Percentiles rank a stretch among this genome's conserved stretches.
Conservation (phyloP, 2,888 invertebrate genomes). For the Alentia gelatinosa region DNA sequence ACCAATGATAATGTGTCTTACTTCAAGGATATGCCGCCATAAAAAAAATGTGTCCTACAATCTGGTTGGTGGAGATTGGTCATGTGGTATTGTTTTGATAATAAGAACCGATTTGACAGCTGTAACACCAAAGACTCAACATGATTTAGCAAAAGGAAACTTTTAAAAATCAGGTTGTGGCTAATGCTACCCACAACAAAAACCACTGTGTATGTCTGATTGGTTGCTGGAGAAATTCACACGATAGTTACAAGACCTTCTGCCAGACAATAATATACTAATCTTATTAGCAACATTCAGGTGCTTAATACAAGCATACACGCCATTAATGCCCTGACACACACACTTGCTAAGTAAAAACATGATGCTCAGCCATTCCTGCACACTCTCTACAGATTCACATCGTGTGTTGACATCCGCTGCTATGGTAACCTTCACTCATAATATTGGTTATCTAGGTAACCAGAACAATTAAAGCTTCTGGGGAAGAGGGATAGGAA, state of each 20-base stretch:
- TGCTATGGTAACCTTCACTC: slow-evolving; percentile 6
- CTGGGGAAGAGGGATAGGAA: background rate
- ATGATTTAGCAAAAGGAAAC: background rate
- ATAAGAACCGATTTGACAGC: background rate
- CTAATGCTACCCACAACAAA: too few relatives aligned
- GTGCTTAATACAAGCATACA: slow-evolving; percentile 34
- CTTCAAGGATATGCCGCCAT: slow-evolving; percentile 31
- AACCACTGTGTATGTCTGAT: background rate
- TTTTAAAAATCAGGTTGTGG: too few relatives aligned
- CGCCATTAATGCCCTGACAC: background rate
- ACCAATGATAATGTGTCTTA: background rate
- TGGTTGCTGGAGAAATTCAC: slow-evolving; percentile 5
- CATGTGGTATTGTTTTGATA: background rate
- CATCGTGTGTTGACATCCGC: background rate
- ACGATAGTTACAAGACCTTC: slow-evolving; percentile 21
- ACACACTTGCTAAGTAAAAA: background rate
- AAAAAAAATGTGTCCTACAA: slow-evolving; percentile 5
- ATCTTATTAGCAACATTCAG: slow-evolving; percentile 3
- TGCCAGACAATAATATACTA: slow-evolving; percentile 32
- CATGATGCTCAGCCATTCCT: slow-evolving; percentile 13
- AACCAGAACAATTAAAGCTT: background rate
- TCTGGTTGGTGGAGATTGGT: slow-evolving; percentile 9
- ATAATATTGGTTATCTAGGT: background rate
- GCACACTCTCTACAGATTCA: background rate
- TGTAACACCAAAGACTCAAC: background rate